Percentiles rank a stretch among this genome's conserved stretches.
These are phyloP conservation scores for Ephydatia muelleri DNA, from an alignment of 37 sponge, comb jelly and placozoan species.

Conservation along the genomic window DNA sequence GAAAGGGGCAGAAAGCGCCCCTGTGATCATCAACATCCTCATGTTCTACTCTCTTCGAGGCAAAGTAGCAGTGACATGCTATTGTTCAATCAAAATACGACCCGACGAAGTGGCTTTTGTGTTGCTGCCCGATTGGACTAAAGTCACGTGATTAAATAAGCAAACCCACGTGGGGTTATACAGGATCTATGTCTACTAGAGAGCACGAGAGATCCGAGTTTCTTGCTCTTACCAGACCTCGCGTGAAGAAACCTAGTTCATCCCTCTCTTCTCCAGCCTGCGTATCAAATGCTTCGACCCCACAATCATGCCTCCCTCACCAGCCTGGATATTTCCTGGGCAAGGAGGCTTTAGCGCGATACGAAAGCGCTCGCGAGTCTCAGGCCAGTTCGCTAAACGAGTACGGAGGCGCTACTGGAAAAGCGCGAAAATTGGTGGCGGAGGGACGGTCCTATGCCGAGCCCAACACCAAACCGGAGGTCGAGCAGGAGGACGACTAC, in stretches of 20 bases:
- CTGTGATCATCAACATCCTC: conserved; percentile 39
- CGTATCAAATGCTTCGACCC: neutral
- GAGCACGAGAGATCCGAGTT: neutral
- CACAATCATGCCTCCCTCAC: neutral
- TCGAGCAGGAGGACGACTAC: conserved; percentile 17
- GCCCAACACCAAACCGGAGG: conserved; percentile 17
- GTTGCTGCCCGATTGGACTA: neutral
- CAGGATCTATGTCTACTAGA: neutral
- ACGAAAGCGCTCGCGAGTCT: neutral
- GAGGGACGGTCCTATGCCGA: neutral
- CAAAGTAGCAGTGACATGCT: neutral
- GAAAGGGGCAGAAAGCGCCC: conserved; percentile 57
- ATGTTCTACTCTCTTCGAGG: conserved; percentile 22
- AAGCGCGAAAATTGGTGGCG: neutral
- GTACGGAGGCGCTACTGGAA: neutral
- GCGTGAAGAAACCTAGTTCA: neutral
- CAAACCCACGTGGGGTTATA: neutral
- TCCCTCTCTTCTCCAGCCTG: neutral
- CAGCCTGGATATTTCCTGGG: neutral
- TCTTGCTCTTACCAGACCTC: neutral
- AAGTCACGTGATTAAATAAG: neutral
- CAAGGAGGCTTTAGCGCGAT: neutral
- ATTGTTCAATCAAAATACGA: neutral
- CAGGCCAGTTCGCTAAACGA: neutral
- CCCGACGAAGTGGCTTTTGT: neutral